Conservation (phyloP, 1,140 invertebrate species). For the Pseudomyrmex concolor region DNA sequence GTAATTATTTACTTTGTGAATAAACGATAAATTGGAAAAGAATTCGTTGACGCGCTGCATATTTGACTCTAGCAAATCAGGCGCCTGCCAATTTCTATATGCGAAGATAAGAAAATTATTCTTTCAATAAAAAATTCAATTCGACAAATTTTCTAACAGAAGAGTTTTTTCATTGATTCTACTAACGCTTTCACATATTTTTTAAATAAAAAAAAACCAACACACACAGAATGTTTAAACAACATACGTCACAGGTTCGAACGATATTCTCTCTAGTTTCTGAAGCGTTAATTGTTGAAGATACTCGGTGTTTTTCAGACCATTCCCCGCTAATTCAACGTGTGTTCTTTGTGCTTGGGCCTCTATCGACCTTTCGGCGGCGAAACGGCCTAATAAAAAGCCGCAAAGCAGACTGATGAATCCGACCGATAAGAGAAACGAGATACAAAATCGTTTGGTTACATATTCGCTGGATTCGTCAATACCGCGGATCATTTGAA, state of each 20-base stretch:
- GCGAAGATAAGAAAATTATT: background rate
- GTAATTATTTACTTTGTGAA: constrained; percentile 67
- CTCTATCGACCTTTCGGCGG: constrained; percentile 77
- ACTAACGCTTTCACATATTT: background rate
- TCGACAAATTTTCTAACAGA: background rate
- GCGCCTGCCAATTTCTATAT: constrained; percentile 41
- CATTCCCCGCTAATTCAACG: constrained; percentile 77
- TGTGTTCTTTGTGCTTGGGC: constrained; percentile 74
- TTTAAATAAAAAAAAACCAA: background rate
- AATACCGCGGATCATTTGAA: constrained; percentile 80
- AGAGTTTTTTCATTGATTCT: background rate
- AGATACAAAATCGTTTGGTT: constrained; percentile 85
- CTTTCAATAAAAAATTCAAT: background rate
- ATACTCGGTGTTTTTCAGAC: constrained; percentile 73
- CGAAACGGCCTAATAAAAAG: constrained; percentile 83
- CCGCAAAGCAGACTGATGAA: constrained; percentile 84
- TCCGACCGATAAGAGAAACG: constrained; percentile 83
- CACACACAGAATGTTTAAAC: background rate
- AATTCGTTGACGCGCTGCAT: constrained; percentile 59
- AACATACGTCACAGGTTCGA: constrained; percentile 54
- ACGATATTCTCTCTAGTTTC: constrained; percentile 67
- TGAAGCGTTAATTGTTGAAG: constrained; percentile 73
- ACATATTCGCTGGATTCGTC: constrained; percentile 83
- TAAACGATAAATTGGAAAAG: constrained; percentile 63
- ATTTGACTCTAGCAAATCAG: constrained; percentile 16